Percentiles rank a stretch among this genome's conserved stretches.
These are phyloP conservation scores for Pelvicachromis taeniatus DNA, from an alignment of 2,113 vertebrate species.

Conservation along the genomic window DNA sequence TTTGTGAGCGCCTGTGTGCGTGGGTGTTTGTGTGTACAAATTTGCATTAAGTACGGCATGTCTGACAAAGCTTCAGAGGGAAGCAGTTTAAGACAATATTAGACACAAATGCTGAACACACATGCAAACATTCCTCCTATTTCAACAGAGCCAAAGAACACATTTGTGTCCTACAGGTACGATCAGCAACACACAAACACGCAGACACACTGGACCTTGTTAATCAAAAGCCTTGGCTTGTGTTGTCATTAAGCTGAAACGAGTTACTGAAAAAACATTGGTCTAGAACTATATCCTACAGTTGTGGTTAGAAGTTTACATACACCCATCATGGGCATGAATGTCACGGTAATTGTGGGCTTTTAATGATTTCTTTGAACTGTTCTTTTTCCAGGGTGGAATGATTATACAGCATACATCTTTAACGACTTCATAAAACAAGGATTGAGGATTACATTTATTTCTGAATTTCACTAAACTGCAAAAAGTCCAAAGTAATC, in stretches of 20 bases:
- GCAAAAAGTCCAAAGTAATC: background rate
- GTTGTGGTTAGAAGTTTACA: background rate
- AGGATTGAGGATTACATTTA: background rate
- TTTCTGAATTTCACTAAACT: background rate
- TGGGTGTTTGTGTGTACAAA: background rate
- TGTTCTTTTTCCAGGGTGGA: background rate
- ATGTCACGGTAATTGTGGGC: background rate
- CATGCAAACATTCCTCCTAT: background rate
- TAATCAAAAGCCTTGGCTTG: background rate
- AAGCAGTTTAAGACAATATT: constrained; percentile 29
- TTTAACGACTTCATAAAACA: background rate
- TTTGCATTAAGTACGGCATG: constrained; percentile 4
- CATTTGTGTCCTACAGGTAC: background rate
- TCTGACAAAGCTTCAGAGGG: constrained; percentile 37
- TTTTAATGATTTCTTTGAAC: background rate
- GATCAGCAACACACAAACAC: background rate
- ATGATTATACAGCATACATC: background rate
- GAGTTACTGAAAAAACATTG: background rate
- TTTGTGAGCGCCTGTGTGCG: background rate
- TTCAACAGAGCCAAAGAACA: constrained; percentile 2
- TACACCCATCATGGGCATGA: background rate
- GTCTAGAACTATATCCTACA: background rate
- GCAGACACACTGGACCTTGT: background rate
- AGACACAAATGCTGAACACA: constrained; percentile 8
- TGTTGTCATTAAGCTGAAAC: background rate